phyloP scores from a whole-genome alignment of 2,797 vertebrate species.

The Merluccius polli region DNA sequence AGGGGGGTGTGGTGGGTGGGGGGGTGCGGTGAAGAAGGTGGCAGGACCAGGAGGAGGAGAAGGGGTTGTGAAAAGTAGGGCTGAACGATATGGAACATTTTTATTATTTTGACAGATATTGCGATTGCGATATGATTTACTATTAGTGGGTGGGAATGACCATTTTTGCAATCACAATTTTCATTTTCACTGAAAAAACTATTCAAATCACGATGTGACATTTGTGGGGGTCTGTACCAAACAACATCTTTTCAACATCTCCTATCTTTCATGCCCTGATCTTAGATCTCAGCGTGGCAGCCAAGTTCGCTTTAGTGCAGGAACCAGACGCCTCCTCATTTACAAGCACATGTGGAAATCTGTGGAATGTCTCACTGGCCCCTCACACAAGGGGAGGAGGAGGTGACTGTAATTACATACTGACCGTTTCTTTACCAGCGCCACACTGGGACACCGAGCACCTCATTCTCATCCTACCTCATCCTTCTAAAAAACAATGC shows the following conservation, averaged over 20 bases:
- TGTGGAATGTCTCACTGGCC: constrained; percentile 65
- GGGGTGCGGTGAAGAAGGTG: background rate
- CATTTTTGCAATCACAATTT: no score
- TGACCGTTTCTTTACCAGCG: constrained; percentile 12
- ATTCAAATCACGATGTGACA: no score
- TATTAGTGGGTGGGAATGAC: no score
- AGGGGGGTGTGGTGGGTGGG: background rate
- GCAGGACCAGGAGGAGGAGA: background rate
- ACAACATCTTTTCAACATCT: no score
- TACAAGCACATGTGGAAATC: constrained; percentile 57
- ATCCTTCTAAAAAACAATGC: constrained; percentile 13
- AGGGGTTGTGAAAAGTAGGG: constrained; percentile 1
- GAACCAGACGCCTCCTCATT: constrained; percentile 62
- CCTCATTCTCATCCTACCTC: background rate
- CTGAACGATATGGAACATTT: no score
- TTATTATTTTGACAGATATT: no score
- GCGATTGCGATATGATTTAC: no score
- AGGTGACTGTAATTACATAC: constrained; percentile 29
- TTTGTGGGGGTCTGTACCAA: no score
- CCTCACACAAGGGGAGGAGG: constrained; percentile 23
- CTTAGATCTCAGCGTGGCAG: constrained; percentile 37
- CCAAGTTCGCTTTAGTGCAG: constrained; percentile 46
- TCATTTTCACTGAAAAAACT: no score
- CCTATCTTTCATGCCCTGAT: no score
- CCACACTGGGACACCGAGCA: background rate